phyloP scores from a whole-genome alignment of 53 echinoderm and acorn worm species.

The Hippasteria phrygiana region DNA sequence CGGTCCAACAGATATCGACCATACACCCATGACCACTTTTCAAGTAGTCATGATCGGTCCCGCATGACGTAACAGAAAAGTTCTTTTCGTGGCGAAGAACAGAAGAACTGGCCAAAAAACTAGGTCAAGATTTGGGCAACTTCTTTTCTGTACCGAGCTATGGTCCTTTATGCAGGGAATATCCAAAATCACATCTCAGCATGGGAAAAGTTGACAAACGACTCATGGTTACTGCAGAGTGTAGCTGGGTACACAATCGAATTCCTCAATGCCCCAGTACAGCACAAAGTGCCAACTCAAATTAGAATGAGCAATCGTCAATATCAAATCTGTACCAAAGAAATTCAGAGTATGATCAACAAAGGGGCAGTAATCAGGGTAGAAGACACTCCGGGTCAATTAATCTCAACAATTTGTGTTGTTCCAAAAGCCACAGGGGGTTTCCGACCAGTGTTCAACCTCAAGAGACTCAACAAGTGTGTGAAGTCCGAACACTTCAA shows the following conservation, averaged over 20 bases:
- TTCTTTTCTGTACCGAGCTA: conserved; percentile 52
- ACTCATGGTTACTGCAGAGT: conserved; percentile 48
- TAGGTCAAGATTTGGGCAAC: background rate
- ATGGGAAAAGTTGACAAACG: conserved; percentile 55
- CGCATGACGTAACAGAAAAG: background rate
- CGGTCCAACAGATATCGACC: background rate
- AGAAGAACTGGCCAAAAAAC: conserved; percentile 35
- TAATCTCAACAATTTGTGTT: conserved; percentile 62
- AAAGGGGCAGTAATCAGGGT: conserved; percentile 62
- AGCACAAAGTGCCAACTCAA: conserved; percentile 37
- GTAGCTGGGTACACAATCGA: conserved; percentile 61
- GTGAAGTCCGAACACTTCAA: conserved; percentile 65
- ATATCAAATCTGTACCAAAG: conserved; percentile 10
- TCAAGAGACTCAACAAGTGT: conserved; percentile 56
- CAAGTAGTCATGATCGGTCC: background rate
- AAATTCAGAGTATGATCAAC: conserved; percentile 57
- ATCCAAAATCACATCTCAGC: conserved; percentile 21
- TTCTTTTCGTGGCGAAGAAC: background rate
- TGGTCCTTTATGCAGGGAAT: conserved; percentile 47
- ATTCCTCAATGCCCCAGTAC: conserved; percentile 38
- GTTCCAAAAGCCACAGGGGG: conserved; percentile 61
- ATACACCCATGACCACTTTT: background rate
- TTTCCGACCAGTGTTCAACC: conserved; percentile 62
- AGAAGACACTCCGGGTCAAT: conserved; percentile 32
- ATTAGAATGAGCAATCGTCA: conserved; percentile 7